Evolutionary conservation across 2,888 invertebrate genomes (phyloP).

Genomic region (Cephus nigrinus): DNA sequence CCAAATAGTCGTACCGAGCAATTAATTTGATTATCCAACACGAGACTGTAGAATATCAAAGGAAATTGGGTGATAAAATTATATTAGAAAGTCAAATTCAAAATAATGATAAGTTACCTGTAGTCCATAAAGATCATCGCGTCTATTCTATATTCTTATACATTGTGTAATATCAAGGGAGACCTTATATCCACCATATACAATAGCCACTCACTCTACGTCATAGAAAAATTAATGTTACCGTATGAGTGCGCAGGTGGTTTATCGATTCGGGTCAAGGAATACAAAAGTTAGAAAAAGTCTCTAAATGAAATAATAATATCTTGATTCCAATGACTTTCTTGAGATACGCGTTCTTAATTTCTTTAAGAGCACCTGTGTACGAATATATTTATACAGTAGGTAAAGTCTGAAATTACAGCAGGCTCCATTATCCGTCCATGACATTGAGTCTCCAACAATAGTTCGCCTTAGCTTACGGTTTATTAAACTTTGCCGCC

Average conservation of each 20-base stretch:
- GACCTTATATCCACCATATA: neutral
- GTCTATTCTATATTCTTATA: neutral
- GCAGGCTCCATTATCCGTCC: neutral
- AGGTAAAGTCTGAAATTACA: neutral
- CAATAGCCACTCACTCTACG: neutral
- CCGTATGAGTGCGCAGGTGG: neutral
- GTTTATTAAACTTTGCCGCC: constrained; percentile 18
- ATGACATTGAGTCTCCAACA: neutral
- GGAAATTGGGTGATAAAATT: neutral
- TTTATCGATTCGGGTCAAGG: neutral
- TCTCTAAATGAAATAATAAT: neutral
- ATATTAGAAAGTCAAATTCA: neutral
- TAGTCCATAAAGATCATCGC: neutral
- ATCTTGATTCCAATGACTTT: neutral
- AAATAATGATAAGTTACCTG: neutral
- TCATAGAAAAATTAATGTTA: neutral
- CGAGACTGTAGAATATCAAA: neutral
- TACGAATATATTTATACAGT: neutral
- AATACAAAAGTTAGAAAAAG: neutral
- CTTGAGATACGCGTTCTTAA: neutral
- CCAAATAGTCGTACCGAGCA: neutral
- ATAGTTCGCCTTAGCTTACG: neutral
- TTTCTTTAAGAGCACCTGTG: neutral
- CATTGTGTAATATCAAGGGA: neutral
- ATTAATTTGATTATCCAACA: neutral